These are phyloP conservation scores for Petrolisthes cinctipes DNA, from an alignment of 2,888 invertebrate genomes.

Conservation along the genomic window DNA sequence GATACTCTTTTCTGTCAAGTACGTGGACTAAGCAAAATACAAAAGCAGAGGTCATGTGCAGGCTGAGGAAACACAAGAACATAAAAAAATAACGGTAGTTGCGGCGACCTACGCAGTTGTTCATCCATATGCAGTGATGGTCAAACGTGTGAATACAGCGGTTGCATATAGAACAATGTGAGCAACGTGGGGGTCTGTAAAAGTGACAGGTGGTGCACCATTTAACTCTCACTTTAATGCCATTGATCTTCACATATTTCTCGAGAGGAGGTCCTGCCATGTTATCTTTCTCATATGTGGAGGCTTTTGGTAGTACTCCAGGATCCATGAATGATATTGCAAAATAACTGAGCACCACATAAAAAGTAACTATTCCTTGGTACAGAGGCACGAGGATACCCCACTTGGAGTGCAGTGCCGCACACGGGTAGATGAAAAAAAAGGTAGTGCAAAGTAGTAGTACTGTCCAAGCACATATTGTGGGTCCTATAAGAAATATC, in stretches of 20 bases:
- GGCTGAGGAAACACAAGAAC: constrained; percentile 94
- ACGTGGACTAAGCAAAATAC: constrained; percentile 92
- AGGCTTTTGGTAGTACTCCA: constrained; percentile 97
- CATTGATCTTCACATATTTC: constrained; percentile 97
- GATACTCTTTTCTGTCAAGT: constrained; percentile 83
- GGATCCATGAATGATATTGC: constrained; percentile 99
- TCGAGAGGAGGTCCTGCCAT: constrained; percentile 96
- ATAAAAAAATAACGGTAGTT: constrained; percentile 99
- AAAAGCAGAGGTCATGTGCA: constrained; percentile 98
- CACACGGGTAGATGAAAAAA: constrained; percentile 73
- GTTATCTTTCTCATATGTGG: constrained; percentile 97
- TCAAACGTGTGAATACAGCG: constrained; percentile 99
- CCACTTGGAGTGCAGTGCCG: constrained; percentile 87
- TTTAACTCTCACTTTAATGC: constrained; percentile 99
- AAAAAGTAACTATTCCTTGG: constrained; percentile 95
- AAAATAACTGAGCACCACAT: constrained; percentile 98
- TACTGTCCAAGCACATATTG: too few relatives aligned
- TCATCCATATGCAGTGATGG: constrained; percentile 99
- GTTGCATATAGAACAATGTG: constrained; percentile 99
- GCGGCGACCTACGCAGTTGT: constrained; percentile 95
- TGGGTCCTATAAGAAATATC: too few relatives aligned
- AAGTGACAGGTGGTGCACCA: constrained; percentile 99
- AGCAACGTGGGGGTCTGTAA: constrained; percentile 98
- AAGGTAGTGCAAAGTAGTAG: too few relatives aligned
- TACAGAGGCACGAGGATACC: constrained; percentile 79